Percentiles rank a stretch among this genome's conserved stretches.
Conservation (phyloP, 1,140 invertebrate species). For the Drosophila pallidifrons region DNA sequence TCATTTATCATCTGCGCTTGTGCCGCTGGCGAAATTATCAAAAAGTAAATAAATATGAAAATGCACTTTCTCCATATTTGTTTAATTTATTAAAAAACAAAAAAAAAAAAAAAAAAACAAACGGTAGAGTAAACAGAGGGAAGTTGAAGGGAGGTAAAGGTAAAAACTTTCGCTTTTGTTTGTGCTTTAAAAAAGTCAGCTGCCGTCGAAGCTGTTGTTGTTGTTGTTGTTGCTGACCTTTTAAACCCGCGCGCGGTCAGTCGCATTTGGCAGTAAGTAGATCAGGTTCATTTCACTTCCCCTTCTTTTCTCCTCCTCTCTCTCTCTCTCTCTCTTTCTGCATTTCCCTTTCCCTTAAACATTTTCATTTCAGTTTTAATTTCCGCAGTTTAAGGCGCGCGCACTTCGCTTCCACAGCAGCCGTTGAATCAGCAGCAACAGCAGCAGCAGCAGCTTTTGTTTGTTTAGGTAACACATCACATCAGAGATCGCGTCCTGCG, state of each 20-base stretch:
- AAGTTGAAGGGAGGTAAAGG: background rate
- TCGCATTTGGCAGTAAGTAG: constrained; percentile 51
- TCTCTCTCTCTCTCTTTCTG: background rate
- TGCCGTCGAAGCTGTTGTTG: constrained; percentile 19
- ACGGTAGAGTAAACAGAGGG: constrained; percentile 1
- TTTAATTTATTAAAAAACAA: constrained; percentile 69
- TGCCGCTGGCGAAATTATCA: constrained; percentile 55
- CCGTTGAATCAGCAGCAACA: constrained; percentile 29
- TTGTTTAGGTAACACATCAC: constrained; percentile 42
- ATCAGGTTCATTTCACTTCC: constrained; percentile 41
- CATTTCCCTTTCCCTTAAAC: background rate
- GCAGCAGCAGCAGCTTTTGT: constrained; percentile 48
- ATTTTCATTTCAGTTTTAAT: constrained; percentile 1
- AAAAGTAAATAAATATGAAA: constrained; percentile 78
- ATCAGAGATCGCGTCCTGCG: background rate
- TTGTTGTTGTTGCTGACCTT: constrained; percentile 44
- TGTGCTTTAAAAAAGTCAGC: constrained; percentile 57
- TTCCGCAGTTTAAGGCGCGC: background rate
- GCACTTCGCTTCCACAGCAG: constrained; percentile 5
- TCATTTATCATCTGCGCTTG: constrained; percentile 47
- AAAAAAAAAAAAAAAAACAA: constrained; percentile 12
- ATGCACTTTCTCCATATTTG: constrained; percentile 55
- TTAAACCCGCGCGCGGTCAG: constrained; percentile 62
- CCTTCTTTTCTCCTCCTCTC: too few relatives aligned
- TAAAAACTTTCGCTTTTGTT: constrained; percentile 36